These are phyloP conservation scores for Diceros bicornis DNA, from an alignment of 2,797 vertebrate species.

Conservation along the genomic window DNA sequence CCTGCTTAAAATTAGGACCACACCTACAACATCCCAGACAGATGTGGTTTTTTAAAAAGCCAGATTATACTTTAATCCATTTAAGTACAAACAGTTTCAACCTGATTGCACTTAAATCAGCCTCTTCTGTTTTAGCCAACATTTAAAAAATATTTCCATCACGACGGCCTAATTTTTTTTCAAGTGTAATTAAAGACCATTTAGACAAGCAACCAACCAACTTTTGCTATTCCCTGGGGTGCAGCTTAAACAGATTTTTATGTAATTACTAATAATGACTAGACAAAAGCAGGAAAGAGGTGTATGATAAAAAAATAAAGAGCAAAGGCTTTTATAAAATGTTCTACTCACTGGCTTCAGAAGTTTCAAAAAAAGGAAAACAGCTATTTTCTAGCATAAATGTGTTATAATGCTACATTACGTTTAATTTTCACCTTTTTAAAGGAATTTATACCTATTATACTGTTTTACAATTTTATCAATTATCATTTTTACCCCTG, in stretches of 20 bases:
- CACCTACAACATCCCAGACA: not conserved
- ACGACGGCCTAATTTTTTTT: not conserved
- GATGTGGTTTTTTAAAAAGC: not conserved
- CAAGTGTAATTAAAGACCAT: conserved; percentile 73
- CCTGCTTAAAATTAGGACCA: not conserved
- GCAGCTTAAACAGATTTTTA: conserved; percentile 48
- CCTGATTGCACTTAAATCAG: not conserved
- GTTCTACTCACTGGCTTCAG: not conserved
- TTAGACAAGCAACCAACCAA: conserved; percentile 62
- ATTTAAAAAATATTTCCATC: not conserved
- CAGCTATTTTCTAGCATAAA: not conserved
- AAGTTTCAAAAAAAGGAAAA: not conserved
- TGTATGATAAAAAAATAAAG: not conserved
- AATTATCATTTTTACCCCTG: not conserved
- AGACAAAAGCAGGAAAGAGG: not conserved
- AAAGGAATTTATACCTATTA: not conserved
- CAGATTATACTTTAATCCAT: not conserved
- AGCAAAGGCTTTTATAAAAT: not conserved
- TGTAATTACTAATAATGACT: conserved; percentile 56
- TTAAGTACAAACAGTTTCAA: not conserved
- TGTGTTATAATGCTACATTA: too few relatives aligned
- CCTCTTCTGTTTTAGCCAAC: conserved; percentile 34
- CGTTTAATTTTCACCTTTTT: not conserved
- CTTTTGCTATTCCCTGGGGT: conserved; percentile 57
- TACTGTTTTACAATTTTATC: not conserved